A percentile compares a stretch with the other conserved stretches of the same genome.
These are phyloP conservation scores for Sinodicranocentrus sp. DNA, from an alignment of 2,888 invertebrate genomes.

Conservation along the genomic window DNA sequence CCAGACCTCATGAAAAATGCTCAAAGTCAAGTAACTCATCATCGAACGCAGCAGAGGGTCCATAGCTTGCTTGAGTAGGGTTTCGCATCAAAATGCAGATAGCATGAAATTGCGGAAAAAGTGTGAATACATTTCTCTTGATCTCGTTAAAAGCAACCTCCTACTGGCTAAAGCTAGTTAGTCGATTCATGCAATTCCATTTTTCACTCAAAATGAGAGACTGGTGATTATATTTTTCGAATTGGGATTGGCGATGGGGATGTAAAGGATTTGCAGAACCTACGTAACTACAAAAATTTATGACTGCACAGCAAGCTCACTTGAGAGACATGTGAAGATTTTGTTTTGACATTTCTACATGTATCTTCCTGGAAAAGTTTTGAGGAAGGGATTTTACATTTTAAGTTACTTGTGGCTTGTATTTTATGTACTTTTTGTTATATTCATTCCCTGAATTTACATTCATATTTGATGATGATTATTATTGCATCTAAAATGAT, in stretches of 20 bases:
- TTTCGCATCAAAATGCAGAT: constrained; percentile 59
- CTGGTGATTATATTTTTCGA: constrained; percentile 31
- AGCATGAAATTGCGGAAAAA: constrained; percentile 56
- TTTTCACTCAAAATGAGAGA: constrained; percentile 20
- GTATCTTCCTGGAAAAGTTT: neutral
- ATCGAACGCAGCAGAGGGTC: constrained; percentile 57
- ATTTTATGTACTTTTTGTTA: too few species aligned
- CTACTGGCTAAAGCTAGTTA: constrained; percentile 48
- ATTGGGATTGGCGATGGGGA: constrained; percentile 21
- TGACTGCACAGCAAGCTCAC: too few species aligned
- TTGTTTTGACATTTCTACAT: neutral
- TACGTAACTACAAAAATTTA: too few species aligned
- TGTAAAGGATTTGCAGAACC: constrained; percentile 31
- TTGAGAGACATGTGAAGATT: too few species aligned
- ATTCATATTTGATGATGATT: too few species aligned
- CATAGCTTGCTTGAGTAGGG: constrained; percentile 45
- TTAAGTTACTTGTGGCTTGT: too few species aligned
- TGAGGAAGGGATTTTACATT: too few species aligned
- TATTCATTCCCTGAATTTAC: too few species aligned
- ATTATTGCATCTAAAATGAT: too few species aligned
- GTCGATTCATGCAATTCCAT: constrained; percentile 14
- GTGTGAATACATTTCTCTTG: constrained; percentile 61
- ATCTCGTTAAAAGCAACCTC: constrained; percentile 58
- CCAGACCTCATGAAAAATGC: constrained; percentile 54
- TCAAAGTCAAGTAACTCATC: constrained; percentile 62